phyloP scores from a whole-genome alignment of 53 echinoderm and acorn worm genomes.

The Stichopus horrens region DNA sequence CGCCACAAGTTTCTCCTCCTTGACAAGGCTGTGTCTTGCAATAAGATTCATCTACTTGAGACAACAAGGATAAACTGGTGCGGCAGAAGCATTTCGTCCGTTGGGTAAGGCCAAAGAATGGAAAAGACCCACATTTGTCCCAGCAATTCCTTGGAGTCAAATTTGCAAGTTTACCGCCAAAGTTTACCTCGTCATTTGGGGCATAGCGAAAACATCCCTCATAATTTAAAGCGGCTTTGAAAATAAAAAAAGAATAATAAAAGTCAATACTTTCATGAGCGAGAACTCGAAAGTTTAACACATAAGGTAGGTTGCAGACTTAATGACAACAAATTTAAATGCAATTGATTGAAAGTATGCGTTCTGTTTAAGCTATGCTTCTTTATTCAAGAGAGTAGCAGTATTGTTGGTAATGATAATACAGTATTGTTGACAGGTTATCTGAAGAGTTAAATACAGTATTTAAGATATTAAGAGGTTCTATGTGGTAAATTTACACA shows the following conservation, averaged over 20 bases:
- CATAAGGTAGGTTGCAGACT: too few species aligned
- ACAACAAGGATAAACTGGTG: neutral
- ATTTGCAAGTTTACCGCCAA: neutral
- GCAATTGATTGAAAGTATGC: too few species aligned
- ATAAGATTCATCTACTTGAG: neutral
- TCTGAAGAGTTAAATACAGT: neutral
- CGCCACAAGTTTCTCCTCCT: neutral
- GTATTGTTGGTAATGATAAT: too few species aligned
- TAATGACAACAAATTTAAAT: too few species aligned
- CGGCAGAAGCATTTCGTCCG: neutral
- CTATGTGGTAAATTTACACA: too few species aligned
- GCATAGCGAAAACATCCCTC: neutral
- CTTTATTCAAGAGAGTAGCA: too few species aligned
- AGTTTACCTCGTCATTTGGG: neutral
- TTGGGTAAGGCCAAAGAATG: neutral
- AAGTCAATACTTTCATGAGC: too few species aligned
- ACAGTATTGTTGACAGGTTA: too few species aligned
- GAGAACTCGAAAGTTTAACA: too few species aligned
- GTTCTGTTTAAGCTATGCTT: neutral
- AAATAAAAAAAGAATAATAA: too few species aligned
- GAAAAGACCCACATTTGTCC: neutral
- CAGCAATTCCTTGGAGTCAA: neutral
- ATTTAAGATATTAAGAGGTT: neutral
- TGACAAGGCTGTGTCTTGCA: neutral
- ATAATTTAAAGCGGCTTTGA: neutral